These are phyloP conservation scores for Epizoanthus rinbou DNA, from an alignment of 92 coral and sea anemone species.

Conservation along the genomic window DNA sequence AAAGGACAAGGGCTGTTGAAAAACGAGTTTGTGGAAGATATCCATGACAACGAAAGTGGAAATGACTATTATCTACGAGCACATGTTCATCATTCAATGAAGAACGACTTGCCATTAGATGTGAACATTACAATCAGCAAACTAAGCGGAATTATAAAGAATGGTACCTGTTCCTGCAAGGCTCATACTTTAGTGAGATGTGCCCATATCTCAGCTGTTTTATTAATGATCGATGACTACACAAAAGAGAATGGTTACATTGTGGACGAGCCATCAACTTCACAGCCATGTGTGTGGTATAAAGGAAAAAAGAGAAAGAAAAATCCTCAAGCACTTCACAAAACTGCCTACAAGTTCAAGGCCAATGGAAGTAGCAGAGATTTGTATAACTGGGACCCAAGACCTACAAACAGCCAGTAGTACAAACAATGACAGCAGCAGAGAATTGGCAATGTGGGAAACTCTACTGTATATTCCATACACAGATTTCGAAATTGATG, in stretches of 20 bases:
- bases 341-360: neutral
- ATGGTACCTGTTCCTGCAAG: neutral
- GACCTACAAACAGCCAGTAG: neutral
- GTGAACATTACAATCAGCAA: neutral
- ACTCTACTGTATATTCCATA: conserved; percentile 10
- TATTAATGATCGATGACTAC: neutral
- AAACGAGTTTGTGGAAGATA: neutral
- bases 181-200: neutral
- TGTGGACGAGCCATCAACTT: neutral
- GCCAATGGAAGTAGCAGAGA: neutral
- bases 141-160: neutral
- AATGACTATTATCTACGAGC: conserved; percentile 12
- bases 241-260: neutral
- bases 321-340: conserved; percentile 4
- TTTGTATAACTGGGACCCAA: conserved; percentile 9
- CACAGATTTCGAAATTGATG: conserved; percentile 14
- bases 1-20: neutral
- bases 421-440: neutral
- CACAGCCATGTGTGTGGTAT: conserved; percentile 22
- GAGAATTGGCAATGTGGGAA: neutral
- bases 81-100: conserved; percentile 33
- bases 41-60: conserved; percentile 9
- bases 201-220: conserved; percentile 21
- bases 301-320: conserved; percentile 30
- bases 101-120: conserved; percentile 23